Evolutionary conservation across 1,140 invertebrate genomes (phyloP), one percentile per base, ranked within the genome.

Genomic region (Pseudomyrmex pallidus): DNA sequence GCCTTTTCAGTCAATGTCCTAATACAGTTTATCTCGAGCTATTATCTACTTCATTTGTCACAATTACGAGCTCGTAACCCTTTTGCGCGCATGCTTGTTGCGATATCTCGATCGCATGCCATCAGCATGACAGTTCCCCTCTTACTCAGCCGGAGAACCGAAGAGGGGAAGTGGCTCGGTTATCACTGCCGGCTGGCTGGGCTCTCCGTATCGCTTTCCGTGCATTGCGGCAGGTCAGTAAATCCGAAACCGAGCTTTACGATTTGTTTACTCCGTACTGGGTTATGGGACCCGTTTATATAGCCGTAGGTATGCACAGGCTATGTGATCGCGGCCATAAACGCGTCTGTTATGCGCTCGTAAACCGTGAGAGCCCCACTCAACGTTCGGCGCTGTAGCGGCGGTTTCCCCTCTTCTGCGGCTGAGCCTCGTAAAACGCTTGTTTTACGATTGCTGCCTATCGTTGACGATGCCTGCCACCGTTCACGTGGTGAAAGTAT

Each of bases 291-390:
- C 89, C 89, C 90, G 90, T 90, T 93, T 93, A 92, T 93, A 94
- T 90, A 92, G 92, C 89, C 88, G 89, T 93, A 93, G 92, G 92
- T 93, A 93, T 93, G 92, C 92, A 89, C 90, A 77, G 90, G 90
- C 93, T 92, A 93, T 93, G 93, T 93, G 93, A 94, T 94, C 93
- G 91, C 91, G 90, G 91, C 93, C 93, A 94, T 94, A 94, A 94
- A 94, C 93, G 93, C 92, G 93, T 90, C 91, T 93, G 93, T 94
- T 94, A 93, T 93, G 93, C 92, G 93, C 93, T 94, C 93, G 93
- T 94, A 94, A 94, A 94, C 87, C 90, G 92, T 91, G 85, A 90
- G 89, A 87, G 86, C 80, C 88, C 88, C 88, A 89, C 88, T 90
- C 88, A 85, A 80, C 86, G 88, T 57, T 63, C 57, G 50, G 61